A percentile compares a stretch with the other conserved stretches of the same genome.
Conservation (phyloP, 2,113 vertebrate species). For the Blennius ocellaris region DNA sequence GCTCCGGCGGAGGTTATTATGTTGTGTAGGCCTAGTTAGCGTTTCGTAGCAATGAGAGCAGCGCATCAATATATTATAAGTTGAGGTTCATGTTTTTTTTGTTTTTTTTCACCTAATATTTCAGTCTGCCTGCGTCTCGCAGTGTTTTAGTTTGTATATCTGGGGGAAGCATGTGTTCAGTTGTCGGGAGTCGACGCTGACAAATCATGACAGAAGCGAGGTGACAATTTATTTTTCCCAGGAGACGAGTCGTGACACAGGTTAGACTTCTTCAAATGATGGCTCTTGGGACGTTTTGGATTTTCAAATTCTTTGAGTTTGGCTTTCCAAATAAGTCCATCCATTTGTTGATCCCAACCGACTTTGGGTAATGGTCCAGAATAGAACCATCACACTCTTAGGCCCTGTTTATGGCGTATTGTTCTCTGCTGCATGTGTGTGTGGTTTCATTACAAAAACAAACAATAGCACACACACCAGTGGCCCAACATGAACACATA, state of each 20-base stretch:
- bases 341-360: no score
- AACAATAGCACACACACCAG: no score
- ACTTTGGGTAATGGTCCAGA: no score
- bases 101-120: conserved; percentile 7
- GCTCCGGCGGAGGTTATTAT: conserved; percentile 12
- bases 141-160: conserved; percentile 1
- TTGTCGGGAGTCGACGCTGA: not conserved
- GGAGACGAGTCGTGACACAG: conserved; percentile 16
- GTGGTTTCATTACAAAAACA: no score
- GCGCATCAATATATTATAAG: conserved; percentile 44
- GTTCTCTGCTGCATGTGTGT: no score
- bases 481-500: no score
- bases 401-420: no score
- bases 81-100: not conserved
- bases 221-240: conserved; percentile 9
- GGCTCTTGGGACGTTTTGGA: no score
- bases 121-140: not conserved
- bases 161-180: conserved; percentile 21
- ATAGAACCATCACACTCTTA: no score
- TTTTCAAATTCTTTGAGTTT: no score
- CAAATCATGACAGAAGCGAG: not conserved
- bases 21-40: conserved; percentile 29
- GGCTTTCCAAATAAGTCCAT: no score
- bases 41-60: conserved; percentile 31
- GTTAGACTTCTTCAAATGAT: conserved; percentile 21